Conservation (phyloP, 1,140 invertebrate species). For the Cephus cinctus region DNA sequence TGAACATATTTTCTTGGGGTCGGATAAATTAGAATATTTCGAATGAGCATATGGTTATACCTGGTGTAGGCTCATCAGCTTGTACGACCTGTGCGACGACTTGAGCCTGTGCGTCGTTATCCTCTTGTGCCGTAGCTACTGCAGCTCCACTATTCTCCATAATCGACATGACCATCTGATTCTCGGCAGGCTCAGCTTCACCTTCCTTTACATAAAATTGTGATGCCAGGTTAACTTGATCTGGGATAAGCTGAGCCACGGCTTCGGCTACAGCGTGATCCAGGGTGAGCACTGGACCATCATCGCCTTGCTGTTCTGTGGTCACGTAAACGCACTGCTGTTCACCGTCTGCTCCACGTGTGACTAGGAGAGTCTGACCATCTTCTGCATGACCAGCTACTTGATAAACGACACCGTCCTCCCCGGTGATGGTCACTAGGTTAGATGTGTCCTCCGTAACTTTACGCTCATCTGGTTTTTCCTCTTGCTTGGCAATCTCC, state of each 20-base stretch:
- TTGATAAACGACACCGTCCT: conserved; percentile 59
- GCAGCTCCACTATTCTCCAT: conserved; percentile 41
- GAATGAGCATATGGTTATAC: conserved; percentile 48
- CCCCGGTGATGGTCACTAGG: conserved; percentile 57
- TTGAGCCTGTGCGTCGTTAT: conserved; percentile 60
- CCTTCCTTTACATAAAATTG: conserved; percentile 62
- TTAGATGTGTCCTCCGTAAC: conserved; percentile 38
- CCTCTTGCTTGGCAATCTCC: conserved; percentile 20
- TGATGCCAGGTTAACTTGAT: conserved; percentile 48
- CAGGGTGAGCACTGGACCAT: conserved; percentile 62
- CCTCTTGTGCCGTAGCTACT: conserved; percentile 39
- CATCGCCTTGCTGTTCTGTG: conserved; percentile 61
- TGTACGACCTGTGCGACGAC: conserved; percentile 81
- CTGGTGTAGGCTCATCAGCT: conserved; percentile 75
- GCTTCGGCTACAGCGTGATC: conserved; percentile 65
- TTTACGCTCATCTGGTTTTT: conserved; percentile 32
- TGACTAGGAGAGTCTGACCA: conserved; percentile 70
- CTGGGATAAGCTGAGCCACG: conserved; percentile 53
- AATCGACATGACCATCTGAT: conserved; percentile 56
- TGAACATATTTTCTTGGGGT: neutral
- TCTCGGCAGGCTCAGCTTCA: conserved; percentile 43
- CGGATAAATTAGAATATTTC: neutral
- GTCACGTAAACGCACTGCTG: conserved; percentile 73
- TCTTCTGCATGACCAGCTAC: conserved; percentile 76
- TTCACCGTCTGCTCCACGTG: conserved; percentile 67